Evolutionary conservation across 2,888 invertebrate genomes (phyloP).

Genomic region (Cryptocheilus praepositus): DNA sequence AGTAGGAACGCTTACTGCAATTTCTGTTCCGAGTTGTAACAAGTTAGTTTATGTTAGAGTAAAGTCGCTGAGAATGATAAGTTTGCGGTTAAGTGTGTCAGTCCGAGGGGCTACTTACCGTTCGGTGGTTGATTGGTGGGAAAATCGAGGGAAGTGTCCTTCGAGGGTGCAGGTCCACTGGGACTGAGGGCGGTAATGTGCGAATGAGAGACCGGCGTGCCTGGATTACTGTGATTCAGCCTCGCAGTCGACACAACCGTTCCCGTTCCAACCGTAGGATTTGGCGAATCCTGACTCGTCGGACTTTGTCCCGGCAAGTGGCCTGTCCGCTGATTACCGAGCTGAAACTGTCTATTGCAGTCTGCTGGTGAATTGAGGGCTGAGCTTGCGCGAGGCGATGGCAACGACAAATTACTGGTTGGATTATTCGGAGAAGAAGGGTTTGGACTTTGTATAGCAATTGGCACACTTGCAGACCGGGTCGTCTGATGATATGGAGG

Average conservation of each 20-base stretch:
- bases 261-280: slow-evolving; percentile 61
- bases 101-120: slow-evolving; percentile 60
- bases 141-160: slow-evolving; percentile 70
- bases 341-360: slow-evolving; percentile 77
- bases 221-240: slow-evolving; percentile 83
- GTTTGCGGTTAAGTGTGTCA: no score
- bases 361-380: slow-evolving; percentile 84
- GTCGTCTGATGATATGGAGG: slow-evolving; percentile 86
- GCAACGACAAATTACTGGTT: slow-evolving; percentile 82
- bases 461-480: slow-evolving; percentile 84
- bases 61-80: no score
- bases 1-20: no score
- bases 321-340: slow-evolving; percentile 70
- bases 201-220: slow-evolving; percentile 81
- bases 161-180: slow-evolving; percentile 68
- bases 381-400: slow-evolving; percentile 84
- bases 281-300: slow-evolving; percentile 80
- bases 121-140: slow-evolving; percentile 74
- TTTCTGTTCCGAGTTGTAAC: no score
- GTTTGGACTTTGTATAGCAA: slow-evolving; percentile 84
- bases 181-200: slow-evolving; percentile 72
- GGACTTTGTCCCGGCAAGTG: slow-evolving; percentile 80
- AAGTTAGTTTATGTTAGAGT: no score
- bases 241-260: slow-evolving; percentile 65
- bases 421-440: slow-evolving; percentile 85